A percentile compares a stretch with the other conserved stretches of the same genome.
Evolutionary conservation across 2,113 vertebrate genomes (phyloP).

Genomic region (Anoplopoma fimbria): DNA sequence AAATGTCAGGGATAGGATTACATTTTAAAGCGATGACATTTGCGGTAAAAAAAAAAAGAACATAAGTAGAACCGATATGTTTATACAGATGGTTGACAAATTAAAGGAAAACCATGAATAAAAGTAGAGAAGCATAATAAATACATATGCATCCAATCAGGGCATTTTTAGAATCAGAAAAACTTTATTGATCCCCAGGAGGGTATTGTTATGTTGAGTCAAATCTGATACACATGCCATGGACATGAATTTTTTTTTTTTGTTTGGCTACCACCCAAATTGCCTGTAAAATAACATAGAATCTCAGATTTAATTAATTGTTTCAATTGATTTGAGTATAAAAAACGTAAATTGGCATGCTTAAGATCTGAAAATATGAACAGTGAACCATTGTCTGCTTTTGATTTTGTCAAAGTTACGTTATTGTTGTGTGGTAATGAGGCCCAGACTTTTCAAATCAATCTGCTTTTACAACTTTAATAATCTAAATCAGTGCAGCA

Average conservation of each 20-base stretch:
- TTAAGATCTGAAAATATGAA: slow-evolving; percentile 5
- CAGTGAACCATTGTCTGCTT: slow-evolving; percentile 55
- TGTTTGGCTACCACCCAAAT: neutral
- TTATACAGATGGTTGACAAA: neutral
- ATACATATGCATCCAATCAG: neutral
- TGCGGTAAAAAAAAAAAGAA: too few relatives aligned
- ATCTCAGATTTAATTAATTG: neutral
- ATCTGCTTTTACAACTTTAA: slow-evolving; percentile 42
- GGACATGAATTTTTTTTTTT: neutral
- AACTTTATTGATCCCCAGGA: too few relatives aligned
- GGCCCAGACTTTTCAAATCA: slow-evolving; percentile 58
- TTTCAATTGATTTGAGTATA: slow-evolving; percentile 28
- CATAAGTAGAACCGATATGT: neutral
- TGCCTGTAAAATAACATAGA: neutral
- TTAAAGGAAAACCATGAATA: neutral
- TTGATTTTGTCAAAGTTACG: slow-evolving; percentile 42
- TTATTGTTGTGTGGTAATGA: slow-evolving; percentile 65
- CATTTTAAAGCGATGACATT: too few relatives aligned
- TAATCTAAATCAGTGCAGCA: slow-evolving; percentile 38
- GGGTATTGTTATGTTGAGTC: too few relatives aligned
- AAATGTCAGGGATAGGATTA: too few relatives aligned
- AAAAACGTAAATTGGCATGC: slow-evolving; percentile 32
- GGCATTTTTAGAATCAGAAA: too few relatives aligned
- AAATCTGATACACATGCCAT: too few relatives aligned
- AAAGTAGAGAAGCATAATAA: neutral